Conservation (phyloP, 2,797 vertebrate species). For the Hafferia zeledoni region DNA sequence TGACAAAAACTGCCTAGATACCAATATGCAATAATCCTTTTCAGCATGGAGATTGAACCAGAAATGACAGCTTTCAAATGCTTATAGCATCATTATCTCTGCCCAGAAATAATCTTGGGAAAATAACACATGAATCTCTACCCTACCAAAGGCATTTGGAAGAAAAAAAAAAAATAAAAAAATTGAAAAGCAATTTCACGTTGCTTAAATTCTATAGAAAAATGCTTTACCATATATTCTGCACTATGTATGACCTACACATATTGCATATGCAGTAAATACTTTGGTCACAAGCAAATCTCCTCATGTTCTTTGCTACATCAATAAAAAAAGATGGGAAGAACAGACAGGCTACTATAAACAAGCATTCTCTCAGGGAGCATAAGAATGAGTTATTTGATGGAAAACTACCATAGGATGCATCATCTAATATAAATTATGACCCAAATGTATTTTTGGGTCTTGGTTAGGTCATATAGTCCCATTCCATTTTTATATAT, state of each 20-base stretch:
- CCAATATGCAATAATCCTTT: neutral
- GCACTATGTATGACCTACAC: neutral
- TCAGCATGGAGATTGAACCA: neutral
- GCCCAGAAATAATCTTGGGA: slow-evolving; percentile 4
- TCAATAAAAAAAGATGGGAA: neutral
- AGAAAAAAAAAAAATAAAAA: neutral
- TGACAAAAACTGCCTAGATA: slow-evolving; percentile 1
- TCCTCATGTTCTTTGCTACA: neutral
- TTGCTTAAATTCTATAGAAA: neutral
- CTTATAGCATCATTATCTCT: neutral
- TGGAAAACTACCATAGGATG: neutral
- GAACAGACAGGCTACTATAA: neutral
- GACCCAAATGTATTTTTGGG: neutral
- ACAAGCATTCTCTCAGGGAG: neutral
- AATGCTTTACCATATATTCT: neutral
- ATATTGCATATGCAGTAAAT: neutral
- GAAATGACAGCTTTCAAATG: slow-evolving; percentile 43
- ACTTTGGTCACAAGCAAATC: neutral
- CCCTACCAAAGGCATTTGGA: neutral
- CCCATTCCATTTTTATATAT: neutral
- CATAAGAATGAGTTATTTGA: neutral
- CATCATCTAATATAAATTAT: neutral
- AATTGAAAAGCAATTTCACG: neutral
- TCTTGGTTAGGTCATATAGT: neutral
- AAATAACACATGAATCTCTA: neutral